A percentile compares a stretch with the other conserved stretches of the same genome.
These are phyloP conservation scores for Chauna torquata DNA, from an alignment of 2,113 vertebrate species.

Conservation along the genomic window DNA sequence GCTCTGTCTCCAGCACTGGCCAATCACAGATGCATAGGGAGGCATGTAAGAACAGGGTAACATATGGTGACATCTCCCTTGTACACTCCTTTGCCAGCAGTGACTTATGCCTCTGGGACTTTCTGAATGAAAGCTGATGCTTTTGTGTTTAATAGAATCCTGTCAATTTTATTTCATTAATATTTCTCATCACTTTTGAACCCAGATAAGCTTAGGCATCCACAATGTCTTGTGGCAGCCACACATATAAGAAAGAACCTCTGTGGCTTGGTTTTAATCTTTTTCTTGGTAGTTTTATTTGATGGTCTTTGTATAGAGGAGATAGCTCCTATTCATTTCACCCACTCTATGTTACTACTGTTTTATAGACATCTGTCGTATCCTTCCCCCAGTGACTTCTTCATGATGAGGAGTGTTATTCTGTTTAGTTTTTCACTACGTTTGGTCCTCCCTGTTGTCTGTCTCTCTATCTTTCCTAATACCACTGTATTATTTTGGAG, in stretches of 20 bases:
- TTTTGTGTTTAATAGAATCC: not conserved
- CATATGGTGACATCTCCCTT: not conserved
- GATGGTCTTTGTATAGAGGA: not conserved
- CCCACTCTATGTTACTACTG: not conserved
- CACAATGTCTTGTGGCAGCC: not conserved
- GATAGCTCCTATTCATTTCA: not conserved
- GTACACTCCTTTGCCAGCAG: not conserved
- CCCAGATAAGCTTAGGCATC: not conserved
- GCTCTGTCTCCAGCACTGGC: not conserved
- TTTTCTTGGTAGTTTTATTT: not conserved
- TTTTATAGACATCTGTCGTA: not conserved
- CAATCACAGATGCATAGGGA: not conserved
- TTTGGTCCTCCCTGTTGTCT: not conserved
- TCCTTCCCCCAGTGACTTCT: not conserved
- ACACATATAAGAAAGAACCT: not conserved
- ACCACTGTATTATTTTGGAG: not conserved
- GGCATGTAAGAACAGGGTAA: not conserved
- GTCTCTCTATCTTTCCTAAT: not conserved
- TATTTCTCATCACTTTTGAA: not conserved
- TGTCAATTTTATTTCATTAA: conserved; percentile 8
- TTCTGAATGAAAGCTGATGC: not conserved
- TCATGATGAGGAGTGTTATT: not conserved
- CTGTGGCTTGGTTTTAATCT: not conserved
- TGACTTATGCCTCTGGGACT: not conserved
- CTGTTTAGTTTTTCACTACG: not conserved